Base-by-base conservation (phyloP, 2,797 vertebrate genomes). In the Myotis findleyi region DNA sequence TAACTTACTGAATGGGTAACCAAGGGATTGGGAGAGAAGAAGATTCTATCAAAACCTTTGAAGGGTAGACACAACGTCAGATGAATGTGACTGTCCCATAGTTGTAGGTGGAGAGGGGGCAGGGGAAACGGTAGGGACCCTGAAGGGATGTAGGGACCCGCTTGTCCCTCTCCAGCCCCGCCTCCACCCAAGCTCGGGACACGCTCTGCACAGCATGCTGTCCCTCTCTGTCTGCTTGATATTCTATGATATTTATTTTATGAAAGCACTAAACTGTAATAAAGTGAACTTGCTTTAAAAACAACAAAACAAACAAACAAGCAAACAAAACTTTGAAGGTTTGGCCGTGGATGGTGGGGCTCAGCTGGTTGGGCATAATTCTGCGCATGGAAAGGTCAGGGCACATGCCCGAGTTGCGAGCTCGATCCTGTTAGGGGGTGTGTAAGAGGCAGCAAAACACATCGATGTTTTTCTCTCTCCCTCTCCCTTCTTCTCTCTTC, bases 181-280 rank as follows among this genome's bases (percentile, higher is more conserved):
- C 57, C 27, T 5, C 27, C 27, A 14, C 5, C 27, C 27, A 97
- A 98, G 91, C 71, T 98, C 98, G 98, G 98, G 98, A 98, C 13
- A 0, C 2, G 98, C 98, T 98, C 98, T 98, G 98, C 99, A 98
- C 99, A 97, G 97, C 98, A 98, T 97, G 97, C 98, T 98, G 98
- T 99, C 98, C 98, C 97, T 97, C 97, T 96, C 97, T 98, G 98
- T 98, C 97, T 98, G 98, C 98, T 98, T 98, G 96, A 98, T 98
- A 95, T 36, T 27, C 23, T 97, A 95, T 98, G 99, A 98, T 99
- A 99, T 99, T 99, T 99, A 99, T 99, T 99, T 99, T 99, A 98
- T 98, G 98, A 98, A 98, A 98, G 98, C 99, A 99, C 99, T 99
- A 98, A 99, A 98, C 98, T 98, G 93, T 98, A 99, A 99, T 99